phyloP scores from a whole-genome alignment of 2,888 invertebrate genomes.

The Athalia cordata region DNA sequence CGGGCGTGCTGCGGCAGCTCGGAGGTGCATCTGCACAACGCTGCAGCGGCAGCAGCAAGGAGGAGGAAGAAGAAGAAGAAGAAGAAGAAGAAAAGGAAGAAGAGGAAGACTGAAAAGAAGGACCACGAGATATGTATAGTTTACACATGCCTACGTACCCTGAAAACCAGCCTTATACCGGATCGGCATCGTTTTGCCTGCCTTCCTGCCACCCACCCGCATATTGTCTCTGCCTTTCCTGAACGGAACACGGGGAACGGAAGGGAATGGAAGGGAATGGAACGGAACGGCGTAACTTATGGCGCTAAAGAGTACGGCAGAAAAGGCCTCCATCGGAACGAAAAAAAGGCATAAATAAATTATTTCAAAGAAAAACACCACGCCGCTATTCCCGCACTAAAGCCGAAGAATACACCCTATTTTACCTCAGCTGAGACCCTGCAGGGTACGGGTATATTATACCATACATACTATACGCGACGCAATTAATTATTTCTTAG shows the following conservation, averaged over 20 bases:
- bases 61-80: too few relatives aligned
- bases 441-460: too few relatives aligned
- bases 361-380: background rate
- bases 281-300: background rate
- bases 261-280: background rate
- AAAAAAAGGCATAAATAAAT: constrained; percentile 23
- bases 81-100: too few relatives aligned
- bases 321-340: background rate
- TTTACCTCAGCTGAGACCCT: too few relatives aligned
- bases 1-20: background rate
- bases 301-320: background rate
- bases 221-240: background rate
- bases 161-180: too few relatives aligned
- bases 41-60: too few relatives aligned
- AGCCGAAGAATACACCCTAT: constrained; percentile 20
- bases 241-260: background rate
- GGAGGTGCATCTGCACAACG: background rate
- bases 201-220: background rate
- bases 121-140: too few relatives aligned
- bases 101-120: too few relatives aligned
- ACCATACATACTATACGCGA: background rate
- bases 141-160: constrained; percentile 1
- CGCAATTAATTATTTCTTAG: constrained; percentile 17
- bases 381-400: background rate
- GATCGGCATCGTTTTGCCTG: background rate